A percentile compares a stretch with the other conserved stretches of the same genome.
Conservation (phyloP, 2,113 vertebrate genomes). For the Sakesphorus luctuosus region DNA sequence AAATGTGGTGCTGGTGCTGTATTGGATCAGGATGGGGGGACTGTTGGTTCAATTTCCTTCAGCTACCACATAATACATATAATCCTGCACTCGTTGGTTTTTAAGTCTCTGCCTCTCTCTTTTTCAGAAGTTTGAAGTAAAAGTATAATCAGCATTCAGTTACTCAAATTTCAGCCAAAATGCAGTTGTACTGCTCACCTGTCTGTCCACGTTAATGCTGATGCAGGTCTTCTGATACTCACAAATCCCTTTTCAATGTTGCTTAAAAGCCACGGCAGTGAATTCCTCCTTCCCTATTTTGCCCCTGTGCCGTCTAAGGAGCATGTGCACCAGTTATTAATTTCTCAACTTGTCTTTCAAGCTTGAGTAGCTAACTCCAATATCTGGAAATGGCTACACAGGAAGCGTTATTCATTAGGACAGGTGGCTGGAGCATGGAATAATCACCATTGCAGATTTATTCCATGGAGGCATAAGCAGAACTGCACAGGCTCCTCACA, state of each 20-base stretch:
- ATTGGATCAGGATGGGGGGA: background rate
- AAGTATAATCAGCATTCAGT: background rate
- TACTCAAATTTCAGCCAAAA: background rate
- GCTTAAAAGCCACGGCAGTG: background rate
- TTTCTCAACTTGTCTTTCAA: constrained; percentile 47
- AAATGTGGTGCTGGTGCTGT: background rate
- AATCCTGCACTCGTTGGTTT: background rate
- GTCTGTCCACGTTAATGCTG: background rate
- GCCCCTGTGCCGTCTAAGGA: background rate
- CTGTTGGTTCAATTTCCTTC: background rate
- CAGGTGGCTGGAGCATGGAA: background rate
- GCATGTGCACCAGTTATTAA: background rate
- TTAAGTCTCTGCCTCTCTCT: background rate
- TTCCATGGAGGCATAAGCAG: background rate
- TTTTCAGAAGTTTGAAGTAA: background rate
- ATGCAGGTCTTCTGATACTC: background rate
- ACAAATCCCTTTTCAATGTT: background rate
- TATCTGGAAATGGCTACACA: background rate
- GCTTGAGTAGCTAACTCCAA: constrained; percentile 40
- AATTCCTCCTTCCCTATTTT: background rate
- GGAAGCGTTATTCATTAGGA: background rate
- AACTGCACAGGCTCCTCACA: background rate
- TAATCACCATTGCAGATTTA: constrained; percentile 33
- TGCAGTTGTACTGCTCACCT: background rate
- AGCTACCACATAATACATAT: background rate